A percentile compares a stretch with the other conserved stretches of the same genome.
These are phyloP conservation scores for Danio kyathit DNA, from an alignment of 2,797 vertebrate genomes.

Conservation along the genomic window DNA sequence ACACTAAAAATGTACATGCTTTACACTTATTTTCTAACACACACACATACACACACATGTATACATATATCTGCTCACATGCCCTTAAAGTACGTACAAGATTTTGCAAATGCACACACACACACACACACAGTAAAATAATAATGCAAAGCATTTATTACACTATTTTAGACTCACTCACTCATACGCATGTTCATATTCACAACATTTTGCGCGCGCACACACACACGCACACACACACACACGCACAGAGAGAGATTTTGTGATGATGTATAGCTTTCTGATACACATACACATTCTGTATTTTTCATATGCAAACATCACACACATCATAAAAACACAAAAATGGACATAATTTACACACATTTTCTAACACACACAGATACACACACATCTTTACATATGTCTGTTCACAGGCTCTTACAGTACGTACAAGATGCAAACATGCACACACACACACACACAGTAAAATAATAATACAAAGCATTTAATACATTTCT, in stretches of 20 bases:
- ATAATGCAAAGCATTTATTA: not conserved
- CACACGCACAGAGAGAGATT: not conserved
- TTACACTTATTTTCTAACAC: not conserved
- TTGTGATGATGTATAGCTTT: not conserved
- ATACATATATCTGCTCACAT: not conserved
- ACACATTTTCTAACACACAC: not conserved
- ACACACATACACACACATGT: not conserved
- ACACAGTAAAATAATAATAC: not conserved
- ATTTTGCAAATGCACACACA: slow-evolving; percentile 7
- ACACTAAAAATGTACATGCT: not conserved
- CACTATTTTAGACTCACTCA: not conserved
- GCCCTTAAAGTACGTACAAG: not conserved
- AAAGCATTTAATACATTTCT: not conserved
- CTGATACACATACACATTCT: not conserved
- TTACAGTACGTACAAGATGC: not conserved
- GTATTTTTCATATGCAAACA: not conserved
- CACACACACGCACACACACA: too few species aligned
- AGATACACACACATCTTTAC: not conserved
- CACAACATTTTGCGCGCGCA: not conserved
- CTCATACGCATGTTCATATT: not conserved
- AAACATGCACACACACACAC: slow-evolving; percentile 20
- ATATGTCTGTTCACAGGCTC: too few species aligned
- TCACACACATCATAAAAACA: not conserved
- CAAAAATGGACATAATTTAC: not conserved
- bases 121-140: not conserved